Conservation (phyloP, 35 echinoderm and acorn worm genomes). For the Heliocidaris erythrogramma region DNA sequence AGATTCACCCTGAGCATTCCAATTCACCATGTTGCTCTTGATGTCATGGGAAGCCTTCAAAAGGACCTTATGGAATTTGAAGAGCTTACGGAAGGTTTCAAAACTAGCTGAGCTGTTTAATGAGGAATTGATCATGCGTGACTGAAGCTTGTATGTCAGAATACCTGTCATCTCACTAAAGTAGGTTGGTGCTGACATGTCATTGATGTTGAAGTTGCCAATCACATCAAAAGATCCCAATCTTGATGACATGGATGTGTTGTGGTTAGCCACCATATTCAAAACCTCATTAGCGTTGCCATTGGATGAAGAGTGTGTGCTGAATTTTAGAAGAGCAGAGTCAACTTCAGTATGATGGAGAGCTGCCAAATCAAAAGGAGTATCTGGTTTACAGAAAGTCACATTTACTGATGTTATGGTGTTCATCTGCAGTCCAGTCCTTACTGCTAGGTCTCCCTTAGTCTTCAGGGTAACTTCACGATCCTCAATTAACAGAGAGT, state of each 20-base stretch:
- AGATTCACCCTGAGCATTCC: constrained; percentile 10
- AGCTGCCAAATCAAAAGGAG: constrained; percentile 32
- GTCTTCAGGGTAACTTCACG: neutral
- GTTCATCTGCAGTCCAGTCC: neutral
- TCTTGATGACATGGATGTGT: constrained; percentile 33
- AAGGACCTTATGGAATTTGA: constrained; percentile 51
- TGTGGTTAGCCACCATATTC: constrained; percentile 36
- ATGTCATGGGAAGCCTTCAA: constrained; percentile 25
- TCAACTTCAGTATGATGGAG: neutral
- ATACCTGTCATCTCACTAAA: constrained; percentile 61
- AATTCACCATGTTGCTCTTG: constrained; percentile 9
- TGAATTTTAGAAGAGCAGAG: neutral
- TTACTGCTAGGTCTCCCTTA: neutral
- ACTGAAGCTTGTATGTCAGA: constrained; percentile 39
- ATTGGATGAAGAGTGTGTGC: neutral
- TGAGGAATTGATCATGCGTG: neutral
- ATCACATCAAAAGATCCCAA: constrained; percentile 61
- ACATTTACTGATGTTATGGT: constrained; percentile 45
- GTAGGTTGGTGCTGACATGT: constrained; percentile 29
- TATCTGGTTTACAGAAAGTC: neutral
- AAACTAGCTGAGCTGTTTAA: constrained; percentile 34
- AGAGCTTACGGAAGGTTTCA: constrained; percentile 60
- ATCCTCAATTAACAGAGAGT: constrained; percentile 7
- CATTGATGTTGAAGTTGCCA: constrained; percentile 69
- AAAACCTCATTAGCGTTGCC: neutral